These are phyloP conservation scores for Anhinga anhinga DNA, from an alignment of 2,113 vertebrate genomes.

Conservation along the genomic window DNA sequence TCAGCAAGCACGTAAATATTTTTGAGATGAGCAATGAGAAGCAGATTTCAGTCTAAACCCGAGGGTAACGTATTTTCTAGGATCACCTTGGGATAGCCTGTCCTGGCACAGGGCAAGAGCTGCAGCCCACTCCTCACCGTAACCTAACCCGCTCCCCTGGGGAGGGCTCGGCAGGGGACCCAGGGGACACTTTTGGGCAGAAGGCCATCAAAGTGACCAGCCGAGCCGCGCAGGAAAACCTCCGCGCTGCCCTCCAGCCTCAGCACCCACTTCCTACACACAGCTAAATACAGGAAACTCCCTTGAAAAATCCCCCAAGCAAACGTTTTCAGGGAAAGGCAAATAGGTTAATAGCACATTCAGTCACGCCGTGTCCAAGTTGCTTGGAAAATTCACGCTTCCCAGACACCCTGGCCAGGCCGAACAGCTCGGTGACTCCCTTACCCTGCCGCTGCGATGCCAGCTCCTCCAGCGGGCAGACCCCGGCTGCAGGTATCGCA, in stretches of 20 bases:
- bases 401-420: background rate
- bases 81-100: accelerated
- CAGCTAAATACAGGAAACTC: background rate
- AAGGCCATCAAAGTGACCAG: accelerated
- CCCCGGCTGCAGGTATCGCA: background rate
- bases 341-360: accelerated
- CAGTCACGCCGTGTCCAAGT: accelerated
- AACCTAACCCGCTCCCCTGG: background rate
- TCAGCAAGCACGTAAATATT: background rate
- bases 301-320: background rate
- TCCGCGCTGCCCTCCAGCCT: accelerated
- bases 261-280: background rate
- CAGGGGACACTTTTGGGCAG: background rate
- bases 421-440: accelerated
- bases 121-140: background rate
- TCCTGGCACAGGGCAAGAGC: background rate
- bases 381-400: background rate
- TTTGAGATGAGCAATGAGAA: accelerated
- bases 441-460: accelerated
- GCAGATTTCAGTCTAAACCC: background rate
- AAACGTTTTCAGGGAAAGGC: background rate
- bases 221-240: background rate
- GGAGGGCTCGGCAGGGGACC: background rate
- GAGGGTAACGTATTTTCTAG: background rate
- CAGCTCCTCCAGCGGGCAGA: background rate